These are phyloP conservation scores for Ischnus inquisitorius DNA, from an alignment of 2,888 invertebrate genomes.

Conservation along the genomic window DNA sequence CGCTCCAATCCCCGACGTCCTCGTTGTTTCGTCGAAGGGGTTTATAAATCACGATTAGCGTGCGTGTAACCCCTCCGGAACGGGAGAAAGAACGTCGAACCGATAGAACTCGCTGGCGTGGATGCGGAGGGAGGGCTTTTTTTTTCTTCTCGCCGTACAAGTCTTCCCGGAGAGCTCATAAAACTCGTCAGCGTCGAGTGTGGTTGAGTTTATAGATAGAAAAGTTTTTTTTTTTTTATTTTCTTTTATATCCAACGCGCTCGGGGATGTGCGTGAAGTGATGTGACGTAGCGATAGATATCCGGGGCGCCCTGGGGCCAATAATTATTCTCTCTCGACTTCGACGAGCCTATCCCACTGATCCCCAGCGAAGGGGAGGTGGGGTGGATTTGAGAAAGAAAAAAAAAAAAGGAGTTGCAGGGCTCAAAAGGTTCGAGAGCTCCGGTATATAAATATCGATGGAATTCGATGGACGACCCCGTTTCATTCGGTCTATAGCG, in stretches of 20 bases:
- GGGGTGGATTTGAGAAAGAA: conserved; percentile 8
- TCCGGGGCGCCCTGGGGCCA: conserved; percentile 6
- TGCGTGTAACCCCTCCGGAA: conserved; percentile 45
- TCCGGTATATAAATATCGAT: conserved; percentile 31
- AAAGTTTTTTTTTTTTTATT: conserved; percentile 35
- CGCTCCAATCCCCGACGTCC: conserved; percentile 72
- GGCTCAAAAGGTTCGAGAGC: background rate
- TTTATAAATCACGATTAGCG: conserved; percentile 84
- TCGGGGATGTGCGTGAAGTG: conserved; percentile 19
- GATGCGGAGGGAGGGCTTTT: background rate
- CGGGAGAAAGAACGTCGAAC: background rate
- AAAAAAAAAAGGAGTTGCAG: background rate
- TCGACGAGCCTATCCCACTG: conserved; percentile 29
- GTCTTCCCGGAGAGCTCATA: conserved; percentile 66
- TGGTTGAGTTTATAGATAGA: conserved; percentile 21
- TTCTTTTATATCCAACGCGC: conserved; percentile 1
- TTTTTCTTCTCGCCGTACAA: background rate
- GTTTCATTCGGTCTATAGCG: background rate
- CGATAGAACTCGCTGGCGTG: background rate
- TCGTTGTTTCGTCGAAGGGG: conserved; percentile 67
- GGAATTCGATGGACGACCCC: conserved; percentile 41
- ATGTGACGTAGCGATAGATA: conserved; percentile 14
- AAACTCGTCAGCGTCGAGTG: conserved; percentile 30
- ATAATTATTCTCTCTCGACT: conserved; percentile 55
- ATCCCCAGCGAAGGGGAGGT: background rate